These are phyloP conservation scores for Todiramphus saurophagus DNA, from an alignment of 2,113 vertebrate genomes.

Conservation along the genomic window DNA sequence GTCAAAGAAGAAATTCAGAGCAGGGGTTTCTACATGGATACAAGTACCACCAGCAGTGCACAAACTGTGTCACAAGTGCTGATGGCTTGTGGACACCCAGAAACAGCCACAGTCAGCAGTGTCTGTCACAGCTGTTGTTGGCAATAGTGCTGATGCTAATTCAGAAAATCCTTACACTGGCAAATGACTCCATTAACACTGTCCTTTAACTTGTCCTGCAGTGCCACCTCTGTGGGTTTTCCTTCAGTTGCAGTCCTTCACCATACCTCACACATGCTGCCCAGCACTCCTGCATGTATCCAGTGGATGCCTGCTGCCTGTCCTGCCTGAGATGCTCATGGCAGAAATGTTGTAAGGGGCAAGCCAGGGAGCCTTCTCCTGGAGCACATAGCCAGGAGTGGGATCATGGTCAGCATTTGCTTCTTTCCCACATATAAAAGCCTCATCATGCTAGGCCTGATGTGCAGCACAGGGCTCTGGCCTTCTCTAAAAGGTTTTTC, in stretches of 20 bases:
- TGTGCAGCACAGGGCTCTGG: neutral
- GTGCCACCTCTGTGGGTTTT: neutral
- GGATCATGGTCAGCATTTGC: neutral
- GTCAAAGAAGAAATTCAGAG: neutral
- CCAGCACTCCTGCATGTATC: neutral
- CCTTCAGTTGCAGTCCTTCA: neutral
- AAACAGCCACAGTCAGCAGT: accelerated
- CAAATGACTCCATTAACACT: neutral
- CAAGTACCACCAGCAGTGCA: neutral
- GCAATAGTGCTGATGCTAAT: neutral
- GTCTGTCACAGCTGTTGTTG: neutral
- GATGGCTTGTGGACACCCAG: neutral
- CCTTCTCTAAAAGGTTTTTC: neutral
- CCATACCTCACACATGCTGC: accelerated
- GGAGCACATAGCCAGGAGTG: neutral
- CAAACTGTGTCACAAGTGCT: neutral
- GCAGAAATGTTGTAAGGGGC: neutral
- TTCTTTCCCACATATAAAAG: neutral
- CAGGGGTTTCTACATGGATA: neutral
- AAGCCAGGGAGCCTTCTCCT: neutral
- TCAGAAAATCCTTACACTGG: neutral
- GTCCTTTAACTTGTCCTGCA: neutral
- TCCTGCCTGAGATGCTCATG: accelerated
- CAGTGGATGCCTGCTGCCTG: neutral
- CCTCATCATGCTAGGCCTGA: neutral